phyloP scores from a whole-genome alignment of 2,888 invertebrate species.

The Gymnosoma rotundatum region DNA sequence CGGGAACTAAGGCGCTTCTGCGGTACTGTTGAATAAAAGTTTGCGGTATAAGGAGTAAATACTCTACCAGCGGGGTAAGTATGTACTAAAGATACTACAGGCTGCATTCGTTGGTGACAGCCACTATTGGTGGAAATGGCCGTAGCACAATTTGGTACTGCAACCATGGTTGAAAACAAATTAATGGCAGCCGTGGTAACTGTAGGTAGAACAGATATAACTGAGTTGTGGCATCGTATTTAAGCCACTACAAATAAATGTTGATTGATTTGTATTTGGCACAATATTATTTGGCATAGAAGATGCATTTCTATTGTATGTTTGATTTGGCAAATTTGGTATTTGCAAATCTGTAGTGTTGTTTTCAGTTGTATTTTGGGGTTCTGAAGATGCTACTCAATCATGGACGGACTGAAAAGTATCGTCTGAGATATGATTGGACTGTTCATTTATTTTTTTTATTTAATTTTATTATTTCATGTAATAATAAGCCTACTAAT shows the following conservation, averaged over 20 bases:
- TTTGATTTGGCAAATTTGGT: background rate
- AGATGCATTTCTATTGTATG: background rate
- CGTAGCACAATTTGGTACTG: slow-evolving; percentile 39
- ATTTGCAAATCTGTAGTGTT: slow-evolving; percentile 9
- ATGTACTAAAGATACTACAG: background rate
- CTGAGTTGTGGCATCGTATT: background rate
- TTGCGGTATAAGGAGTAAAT: too few species aligned
- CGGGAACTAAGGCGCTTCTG: slow-evolving; percentile 17
- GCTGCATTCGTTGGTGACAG: slow-evolving; percentile 5
- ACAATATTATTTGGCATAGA: background rate
- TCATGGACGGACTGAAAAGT: slow-evolving; percentile 33
- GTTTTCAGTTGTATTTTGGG: background rate
- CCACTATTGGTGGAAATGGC: background rate
- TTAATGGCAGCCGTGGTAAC: slow-evolving; percentile 10
- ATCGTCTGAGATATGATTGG: slow-evolving; percentile 19
- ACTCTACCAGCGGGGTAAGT: background rate
- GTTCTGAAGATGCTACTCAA: slow-evolving; percentile 11
- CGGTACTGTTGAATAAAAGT: too few species aligned
- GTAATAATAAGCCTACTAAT: too few species aligned
- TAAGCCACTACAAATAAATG: background rate
- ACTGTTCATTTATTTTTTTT: slow-evolving; percentile 38
- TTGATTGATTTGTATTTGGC: slow-evolving; percentile 3
- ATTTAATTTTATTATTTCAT: too few species aligned
- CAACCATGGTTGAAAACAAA: background rate
- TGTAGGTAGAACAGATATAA: background rate